A percentile compares a stretch with the other conserved stretches of the same genome.
Evolutionary conservation across 2,113 vertebrate species (phyloP).

Genomic region (Grallaria varia): DNA sequence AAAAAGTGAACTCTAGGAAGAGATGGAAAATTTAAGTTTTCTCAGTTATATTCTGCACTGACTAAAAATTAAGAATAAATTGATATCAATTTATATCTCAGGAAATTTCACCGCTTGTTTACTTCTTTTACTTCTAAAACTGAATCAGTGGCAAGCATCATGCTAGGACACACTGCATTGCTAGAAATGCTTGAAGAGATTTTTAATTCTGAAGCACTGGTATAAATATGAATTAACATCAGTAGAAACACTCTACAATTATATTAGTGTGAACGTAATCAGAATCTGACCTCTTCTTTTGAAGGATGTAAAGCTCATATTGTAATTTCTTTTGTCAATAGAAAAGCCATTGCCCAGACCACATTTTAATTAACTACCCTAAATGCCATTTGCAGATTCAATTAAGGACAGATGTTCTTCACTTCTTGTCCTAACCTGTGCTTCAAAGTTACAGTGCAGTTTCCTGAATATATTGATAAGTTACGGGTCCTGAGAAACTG

Average conservation of each 20-base stretch:
- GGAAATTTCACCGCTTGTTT: neutral
- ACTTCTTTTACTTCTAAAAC: neutral
- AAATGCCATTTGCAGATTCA: slow-evolving; percentile 1
- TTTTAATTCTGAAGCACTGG: neutral
- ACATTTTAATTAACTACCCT: neutral
- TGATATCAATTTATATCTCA: neutral
- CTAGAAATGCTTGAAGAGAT: neutral
- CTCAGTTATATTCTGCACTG: neutral
- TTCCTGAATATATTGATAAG: neutral
- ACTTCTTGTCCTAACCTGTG: neutral
- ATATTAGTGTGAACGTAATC: neutral
- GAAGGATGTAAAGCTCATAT: neutral
- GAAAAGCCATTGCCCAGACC: neutral
- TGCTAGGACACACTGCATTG: neutral
- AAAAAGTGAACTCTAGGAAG: neutral
- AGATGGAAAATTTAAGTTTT: neutral
- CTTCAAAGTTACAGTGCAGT: neutral
- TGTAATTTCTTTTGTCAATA: slow-evolving; percentile 27
- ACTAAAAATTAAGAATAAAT: neutral
- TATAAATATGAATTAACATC: slow-evolving; percentile 14
- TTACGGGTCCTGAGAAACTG: neutral
- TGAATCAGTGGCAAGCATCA: neutral
- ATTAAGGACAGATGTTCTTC: neutral
- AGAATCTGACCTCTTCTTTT: slow-evolving; percentile 13
- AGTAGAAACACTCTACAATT: neutral